Conservation (phyloP, 2,888 invertebrate genomes). For the Cheilosia soror region DNA sequence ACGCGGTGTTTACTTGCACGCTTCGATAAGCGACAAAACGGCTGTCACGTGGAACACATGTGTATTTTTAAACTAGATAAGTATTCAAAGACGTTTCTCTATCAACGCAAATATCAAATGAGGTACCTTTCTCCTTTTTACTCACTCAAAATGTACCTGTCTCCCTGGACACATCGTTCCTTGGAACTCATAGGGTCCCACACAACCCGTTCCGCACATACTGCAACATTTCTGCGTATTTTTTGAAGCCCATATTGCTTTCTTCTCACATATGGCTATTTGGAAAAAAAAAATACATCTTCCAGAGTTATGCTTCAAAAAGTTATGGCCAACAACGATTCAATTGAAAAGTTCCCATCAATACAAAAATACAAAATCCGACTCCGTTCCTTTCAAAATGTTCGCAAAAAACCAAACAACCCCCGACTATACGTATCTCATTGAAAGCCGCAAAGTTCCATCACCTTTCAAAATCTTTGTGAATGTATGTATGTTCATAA, state of each 20-base stretch:
- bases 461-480: slow-evolving; percentile 43
- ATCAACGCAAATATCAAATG: no score
- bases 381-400: not conserved
- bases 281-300: not conserved
- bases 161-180: no score
- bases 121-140: no score
- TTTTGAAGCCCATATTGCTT: no score
- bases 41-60: no score
- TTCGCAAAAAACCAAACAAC: not conserved
- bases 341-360: slow-evolving; percentile 30
- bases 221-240: no score
- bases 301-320: not conserved
- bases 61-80: no score
- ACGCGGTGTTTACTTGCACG: not conserved
- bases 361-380: slow-evolving; percentile 30
- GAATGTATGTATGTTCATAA: not conserved
- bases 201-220: no score
- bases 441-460: slow-evolving; percentile 36
- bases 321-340: slow-evolving; percentile 24
- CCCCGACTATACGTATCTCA: slow-evolving; percentile 10
- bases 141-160: no score
- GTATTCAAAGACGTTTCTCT: no score
- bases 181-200: no score
- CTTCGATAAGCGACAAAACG: not conserved
- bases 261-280: not conserved